Evolutionary conservation across 2,888 invertebrate genomes (phyloP).

Genomic region (Pasiphila rectangulata): DNA sequence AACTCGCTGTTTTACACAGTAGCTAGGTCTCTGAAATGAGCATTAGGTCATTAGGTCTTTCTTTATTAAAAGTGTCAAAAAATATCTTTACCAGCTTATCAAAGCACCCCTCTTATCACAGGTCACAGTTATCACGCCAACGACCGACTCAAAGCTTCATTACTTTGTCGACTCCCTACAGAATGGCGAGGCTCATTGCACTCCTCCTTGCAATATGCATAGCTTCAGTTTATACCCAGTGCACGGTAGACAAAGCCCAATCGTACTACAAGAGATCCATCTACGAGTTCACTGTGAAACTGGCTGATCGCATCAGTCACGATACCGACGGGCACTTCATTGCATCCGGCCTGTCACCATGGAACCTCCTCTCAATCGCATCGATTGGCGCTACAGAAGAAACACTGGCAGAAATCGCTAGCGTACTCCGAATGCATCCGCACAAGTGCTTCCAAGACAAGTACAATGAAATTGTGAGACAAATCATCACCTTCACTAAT

Average conservation of each 20-base stretch:
- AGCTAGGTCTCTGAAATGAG: too few species aligned
- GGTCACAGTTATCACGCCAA: conserved; percentile 42
- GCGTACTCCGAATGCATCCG: conserved; percentile 48
- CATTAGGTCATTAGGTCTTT: too few species aligned
- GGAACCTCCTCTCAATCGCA: conserved; percentile 56
- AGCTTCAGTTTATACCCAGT: conserved; percentile 42
- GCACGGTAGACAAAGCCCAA: conserved; percentile 39
- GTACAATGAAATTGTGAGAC: conserved; percentile 49
- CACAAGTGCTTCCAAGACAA: conserved; percentile 59
- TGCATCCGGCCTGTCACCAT: conserved; percentile 57
- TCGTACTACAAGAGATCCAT: conserved; percentile 43
- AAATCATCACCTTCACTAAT: conserved; percentile 33
- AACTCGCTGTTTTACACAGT: not conserved
- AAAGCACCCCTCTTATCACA: conserved; percentile 31
- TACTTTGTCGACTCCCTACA: conserved; percentile 35
- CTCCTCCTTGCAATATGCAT: conserved; percentile 34
- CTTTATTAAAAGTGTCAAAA: conserved; percentile 3
- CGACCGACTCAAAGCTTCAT: conserved; percentile 33
- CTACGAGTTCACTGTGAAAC: conserved; percentile 49
- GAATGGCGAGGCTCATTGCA: conserved; percentile 42
- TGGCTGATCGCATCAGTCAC: conserved; percentile 44
- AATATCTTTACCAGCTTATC: not conserved
- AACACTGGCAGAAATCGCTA: conserved; percentile 50
- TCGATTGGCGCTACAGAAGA: conserved; percentile 56
- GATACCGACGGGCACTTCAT: conserved; percentile 66